Evolutionary conservation across 2,113 vertebrate genomes (phyloP).

Genomic region (Hyaena hyaena): DNA sequence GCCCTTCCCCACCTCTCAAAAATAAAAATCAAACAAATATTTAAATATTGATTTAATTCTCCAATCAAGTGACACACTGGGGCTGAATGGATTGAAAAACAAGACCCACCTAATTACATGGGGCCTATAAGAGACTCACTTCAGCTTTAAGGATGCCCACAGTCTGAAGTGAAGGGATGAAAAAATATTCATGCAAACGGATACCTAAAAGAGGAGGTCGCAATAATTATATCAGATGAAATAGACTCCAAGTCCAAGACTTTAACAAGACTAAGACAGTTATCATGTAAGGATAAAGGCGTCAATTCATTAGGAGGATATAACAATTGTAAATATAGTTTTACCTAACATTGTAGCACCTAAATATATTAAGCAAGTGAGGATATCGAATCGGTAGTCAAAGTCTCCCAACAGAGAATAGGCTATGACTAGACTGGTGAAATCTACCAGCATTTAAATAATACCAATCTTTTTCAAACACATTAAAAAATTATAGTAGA

Average conservation of each 20-base stretch:
- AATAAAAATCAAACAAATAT: too few relatives aligned
- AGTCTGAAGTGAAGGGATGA: not conserved
- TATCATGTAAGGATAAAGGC: not conserved
- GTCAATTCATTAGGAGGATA: not conserved
- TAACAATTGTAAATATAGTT: not conserved
- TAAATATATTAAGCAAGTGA: not conserved
- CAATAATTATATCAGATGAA: not conserved
- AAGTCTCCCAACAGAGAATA: not conserved
- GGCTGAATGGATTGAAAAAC: not conserved
- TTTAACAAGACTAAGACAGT: not conserved
- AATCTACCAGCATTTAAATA: not conserved
- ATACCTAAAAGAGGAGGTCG: not conserved
- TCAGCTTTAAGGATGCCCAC: not conserved
- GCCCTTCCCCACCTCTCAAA: too few relatives aligned
- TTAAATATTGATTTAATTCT: not conserved
- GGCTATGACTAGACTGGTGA: not conserved
- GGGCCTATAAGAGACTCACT: not conserved
- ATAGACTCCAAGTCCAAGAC: not conserved
- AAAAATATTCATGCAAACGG: not conserved
- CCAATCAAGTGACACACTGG: not conserved
- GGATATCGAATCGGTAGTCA: not conserved
- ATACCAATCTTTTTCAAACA: not conserved
- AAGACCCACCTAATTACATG: not conserved
- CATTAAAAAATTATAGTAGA: not conserved
- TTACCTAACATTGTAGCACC: too few relatives aligned